These are phyloP conservation scores for Rotaria magnacalcarata DNA, from an alignment of 2,888 invertebrate species.

Conservation along the genomic window DNA sequence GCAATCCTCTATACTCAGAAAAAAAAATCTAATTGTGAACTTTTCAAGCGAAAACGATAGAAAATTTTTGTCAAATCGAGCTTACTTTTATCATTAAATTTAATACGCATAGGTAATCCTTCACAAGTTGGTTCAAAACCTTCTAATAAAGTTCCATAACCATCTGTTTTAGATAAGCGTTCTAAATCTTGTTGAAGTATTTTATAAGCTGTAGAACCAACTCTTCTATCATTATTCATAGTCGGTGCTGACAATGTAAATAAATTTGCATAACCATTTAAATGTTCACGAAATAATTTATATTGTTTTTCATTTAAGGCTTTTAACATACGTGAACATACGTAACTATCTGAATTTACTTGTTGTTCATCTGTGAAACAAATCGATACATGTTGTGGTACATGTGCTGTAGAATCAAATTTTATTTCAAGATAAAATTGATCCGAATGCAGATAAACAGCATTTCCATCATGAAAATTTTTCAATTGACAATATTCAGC, in stretches of 20 bases:
- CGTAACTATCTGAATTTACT: background rate
- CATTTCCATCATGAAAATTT: background rate
- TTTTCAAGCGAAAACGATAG: too few species aligned
- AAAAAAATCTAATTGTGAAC: too few species aligned
- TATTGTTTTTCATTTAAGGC: background rate
- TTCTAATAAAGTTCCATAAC: background rate
- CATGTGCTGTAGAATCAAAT: background rate
- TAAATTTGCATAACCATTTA: constrained; percentile 22
- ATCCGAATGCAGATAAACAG: background rate
- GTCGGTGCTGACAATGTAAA: background rate
- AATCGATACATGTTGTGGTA: background rate
- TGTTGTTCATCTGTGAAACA: background rate
- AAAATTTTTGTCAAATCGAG: too few species aligned
- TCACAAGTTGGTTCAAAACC: background rate
- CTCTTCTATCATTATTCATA: background rate
- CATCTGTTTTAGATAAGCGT: background rate
- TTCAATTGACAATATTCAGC: constrained; percentile 27
- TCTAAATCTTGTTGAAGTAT: constrained; percentile 17
- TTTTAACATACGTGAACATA: constrained; percentile 11
- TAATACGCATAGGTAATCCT: background rate
- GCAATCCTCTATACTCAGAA: too few species aligned
- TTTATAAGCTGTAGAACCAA: background rate
- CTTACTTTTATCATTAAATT: background rate
- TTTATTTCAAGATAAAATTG: background rate
- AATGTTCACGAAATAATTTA: constrained; percentile 30